Evolutionary conservation across 2,797 vertebrate genomes (phyloP).

Genomic region (Furcifer pardalis): DNA sequence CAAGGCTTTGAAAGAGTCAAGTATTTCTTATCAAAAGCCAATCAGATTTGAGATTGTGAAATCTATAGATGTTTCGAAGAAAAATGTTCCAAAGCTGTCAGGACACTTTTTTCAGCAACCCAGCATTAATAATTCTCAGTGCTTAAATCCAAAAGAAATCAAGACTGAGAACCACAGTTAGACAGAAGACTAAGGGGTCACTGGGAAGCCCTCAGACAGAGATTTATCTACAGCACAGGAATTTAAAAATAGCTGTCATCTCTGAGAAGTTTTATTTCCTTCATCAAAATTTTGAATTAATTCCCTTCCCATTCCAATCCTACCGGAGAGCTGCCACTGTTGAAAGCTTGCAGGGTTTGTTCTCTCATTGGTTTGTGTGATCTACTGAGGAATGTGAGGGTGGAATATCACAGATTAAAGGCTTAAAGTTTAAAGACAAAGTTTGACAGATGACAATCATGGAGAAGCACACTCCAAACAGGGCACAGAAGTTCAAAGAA

Average conservation of each 20-base stretch:
- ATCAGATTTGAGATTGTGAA: constrained; percentile 3
- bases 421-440: constrained; percentile 44
- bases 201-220: constrained; percentile 4
- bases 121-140: not conserved
- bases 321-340: not conserved
- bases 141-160: not conserved
- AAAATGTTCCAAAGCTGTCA: not conserved
- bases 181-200: not conserved
- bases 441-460: constrained; percentile 27
- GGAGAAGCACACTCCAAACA: not conserved
- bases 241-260: constrained; percentile 6
- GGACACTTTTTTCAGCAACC: not conserved
- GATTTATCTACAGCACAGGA: not conserved
- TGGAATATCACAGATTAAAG: constrained; percentile 43
- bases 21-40: not conserved
- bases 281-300: constrained; percentile 20
- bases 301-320: not conserved
- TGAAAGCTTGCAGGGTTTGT: not conserved
- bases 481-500: constrained; percentile 23
- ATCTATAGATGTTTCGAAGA: not conserved
- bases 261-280: constrained; percentile 28
- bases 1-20: not conserved
- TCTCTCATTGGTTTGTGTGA: constrained; percentile 25
- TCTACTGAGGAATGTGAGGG: not conserved
- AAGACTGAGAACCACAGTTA: not conserved